A percentile compares a stretch with the other conserved stretches of the same genome.
phyloP scores from a whole-genome alignment of 1,140 invertebrate species.

The Pseudomyrmex cubaensis region DNA sequence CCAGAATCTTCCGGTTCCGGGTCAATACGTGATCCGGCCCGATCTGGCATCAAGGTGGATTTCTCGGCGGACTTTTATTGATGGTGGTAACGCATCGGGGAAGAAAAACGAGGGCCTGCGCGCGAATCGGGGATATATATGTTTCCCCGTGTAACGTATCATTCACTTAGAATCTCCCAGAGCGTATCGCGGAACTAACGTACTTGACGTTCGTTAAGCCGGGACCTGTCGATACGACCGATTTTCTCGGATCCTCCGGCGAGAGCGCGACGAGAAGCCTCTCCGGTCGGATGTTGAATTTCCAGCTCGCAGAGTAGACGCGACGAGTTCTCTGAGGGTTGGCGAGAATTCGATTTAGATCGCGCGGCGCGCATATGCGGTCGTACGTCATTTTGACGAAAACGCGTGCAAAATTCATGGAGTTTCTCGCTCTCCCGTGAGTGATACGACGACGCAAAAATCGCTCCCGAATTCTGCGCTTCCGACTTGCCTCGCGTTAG shows the following conservation, averaged over 20 bases:
- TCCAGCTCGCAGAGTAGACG: slow-evolving; percentile 21
- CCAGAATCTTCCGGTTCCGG: slow-evolving; percentile 72
- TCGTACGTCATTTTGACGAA: slow-evolving; percentile 29
- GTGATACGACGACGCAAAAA: slow-evolving; percentile 23
- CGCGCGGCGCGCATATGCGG: neutral
- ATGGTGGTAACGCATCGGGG: slow-evolving; percentile 70
- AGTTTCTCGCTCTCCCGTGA: neutral
- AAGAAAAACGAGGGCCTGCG: slow-evolving; percentile 26
- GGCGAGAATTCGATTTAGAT: slow-evolving; percentile 52
- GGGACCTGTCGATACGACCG: slow-evolving; percentile 72
- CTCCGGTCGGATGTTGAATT: slow-evolving; percentile 49
- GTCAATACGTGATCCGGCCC: slow-evolving; percentile 74
- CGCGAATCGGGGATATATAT: slow-evolving; percentile 55
- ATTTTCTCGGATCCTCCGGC: slow-evolving; percentile 38
- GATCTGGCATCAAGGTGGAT: slow-evolving; percentile 70
- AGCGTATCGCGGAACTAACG: slow-evolving; percentile 70
- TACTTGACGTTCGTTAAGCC: slow-evolving; percentile 76
- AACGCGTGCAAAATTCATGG: slow-evolving; percentile 28
- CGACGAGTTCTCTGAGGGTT: slow-evolving; percentile 2
- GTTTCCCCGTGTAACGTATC: slow-evolving; percentile 69
- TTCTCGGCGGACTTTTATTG: slow-evolving; percentile 77
- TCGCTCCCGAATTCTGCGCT: slow-evolving; percentile 8
- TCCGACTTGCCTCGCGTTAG: slow-evolving; percentile 11
- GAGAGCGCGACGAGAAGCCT: slow-evolving; percentile 28
- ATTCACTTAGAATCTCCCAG: slow-evolving; percentile 74